Evolutionary conservation across 2,113 vertebrate genomes (phyloP).

Genomic region (Tachycineta bicolor): DNA sequence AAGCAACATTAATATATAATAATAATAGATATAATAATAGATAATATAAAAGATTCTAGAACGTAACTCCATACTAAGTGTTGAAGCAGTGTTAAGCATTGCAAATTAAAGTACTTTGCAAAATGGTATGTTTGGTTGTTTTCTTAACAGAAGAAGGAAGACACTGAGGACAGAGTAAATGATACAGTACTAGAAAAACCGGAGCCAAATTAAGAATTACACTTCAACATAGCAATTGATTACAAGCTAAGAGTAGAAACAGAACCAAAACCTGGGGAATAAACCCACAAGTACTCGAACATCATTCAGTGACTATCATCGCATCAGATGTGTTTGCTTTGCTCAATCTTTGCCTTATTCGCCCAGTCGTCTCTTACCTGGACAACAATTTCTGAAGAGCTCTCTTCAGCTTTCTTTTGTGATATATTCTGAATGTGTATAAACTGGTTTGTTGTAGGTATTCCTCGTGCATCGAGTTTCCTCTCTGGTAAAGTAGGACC

Average conservation of each 20-base stretch:
- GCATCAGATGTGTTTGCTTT: neutral
- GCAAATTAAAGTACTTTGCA: neutral
- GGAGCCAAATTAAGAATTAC: neutral
- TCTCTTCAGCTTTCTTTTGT: slow-evolving; percentile 84
- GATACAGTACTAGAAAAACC: neutral
- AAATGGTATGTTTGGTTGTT: neutral
- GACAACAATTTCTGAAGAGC: slow-evolving; percentile 83
- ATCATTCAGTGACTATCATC: neutral
- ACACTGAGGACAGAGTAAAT: neutral
- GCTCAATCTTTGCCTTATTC: neutral
- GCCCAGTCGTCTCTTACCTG: slow-evolving; percentile 81
- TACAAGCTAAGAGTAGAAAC: neutral
- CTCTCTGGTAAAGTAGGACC: slow-evolving; percentile 70
- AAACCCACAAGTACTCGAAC: neutral
- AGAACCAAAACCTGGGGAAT: neutral
- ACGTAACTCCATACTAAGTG: neutral
- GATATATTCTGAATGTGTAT: slow-evolving; percentile 84
- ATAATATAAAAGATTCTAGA: neutral
- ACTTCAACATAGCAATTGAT: neutral
- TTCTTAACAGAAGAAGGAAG: neutral
- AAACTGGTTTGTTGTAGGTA: slow-evolving; percentile 78
- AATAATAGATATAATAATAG: neutral
- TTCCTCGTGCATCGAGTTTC: slow-evolving; percentile 69
- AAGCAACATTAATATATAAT: neutral
- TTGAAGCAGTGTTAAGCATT: neutral